Conservation (phyloP, 2,113 vertebrate species). For the Platichthys flesus region DNA sequence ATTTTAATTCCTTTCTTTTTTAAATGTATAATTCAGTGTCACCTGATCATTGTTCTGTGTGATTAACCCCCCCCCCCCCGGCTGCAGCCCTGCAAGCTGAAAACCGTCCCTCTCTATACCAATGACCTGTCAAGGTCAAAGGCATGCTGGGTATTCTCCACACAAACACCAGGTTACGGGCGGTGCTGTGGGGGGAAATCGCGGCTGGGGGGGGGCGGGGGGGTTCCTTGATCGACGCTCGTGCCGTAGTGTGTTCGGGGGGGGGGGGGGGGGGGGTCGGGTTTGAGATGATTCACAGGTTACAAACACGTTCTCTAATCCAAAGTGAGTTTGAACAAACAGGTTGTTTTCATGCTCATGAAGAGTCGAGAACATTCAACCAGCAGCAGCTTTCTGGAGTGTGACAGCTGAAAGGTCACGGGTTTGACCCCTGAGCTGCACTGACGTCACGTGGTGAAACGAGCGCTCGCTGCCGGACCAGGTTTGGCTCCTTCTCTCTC, state of each 20-base stretch:
- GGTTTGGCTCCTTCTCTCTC: no score
- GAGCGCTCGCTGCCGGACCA: no score
- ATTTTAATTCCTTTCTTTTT: slow-evolving; percentile 40
- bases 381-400: no score
- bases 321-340: no score
- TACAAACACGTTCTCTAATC: no score
- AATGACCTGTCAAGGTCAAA: slow-evolving; percentile 84
- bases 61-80: slow-evolving; percentile 47
- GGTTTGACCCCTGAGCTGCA: slow-evolving; percentile 21
- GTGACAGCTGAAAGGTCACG: slow-evolving; percentile 23
- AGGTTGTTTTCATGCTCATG: no score
- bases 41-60: slow-evolving; percentile 47
- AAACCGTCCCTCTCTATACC: slow-evolving; percentile 50
- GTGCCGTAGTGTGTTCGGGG: no score
- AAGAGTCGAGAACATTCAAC: no score
- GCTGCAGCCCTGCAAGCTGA: slow-evolving; percentile 37
- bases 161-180: slow-evolving; percentile 57
- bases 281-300: no score
- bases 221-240: not conserved
- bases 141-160: slow-evolving; percentile 71
- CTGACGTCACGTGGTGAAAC: no score
- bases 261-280: no score
- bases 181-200: slow-evolving; percentile 44
- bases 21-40: slow-evolving; percentile 60
- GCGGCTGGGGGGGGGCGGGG: slow-evolving; percentile 9